Base-by-base conservation (phyloP, 2,888 invertebrate species). In the Therioaphis trifolii region DNA sequence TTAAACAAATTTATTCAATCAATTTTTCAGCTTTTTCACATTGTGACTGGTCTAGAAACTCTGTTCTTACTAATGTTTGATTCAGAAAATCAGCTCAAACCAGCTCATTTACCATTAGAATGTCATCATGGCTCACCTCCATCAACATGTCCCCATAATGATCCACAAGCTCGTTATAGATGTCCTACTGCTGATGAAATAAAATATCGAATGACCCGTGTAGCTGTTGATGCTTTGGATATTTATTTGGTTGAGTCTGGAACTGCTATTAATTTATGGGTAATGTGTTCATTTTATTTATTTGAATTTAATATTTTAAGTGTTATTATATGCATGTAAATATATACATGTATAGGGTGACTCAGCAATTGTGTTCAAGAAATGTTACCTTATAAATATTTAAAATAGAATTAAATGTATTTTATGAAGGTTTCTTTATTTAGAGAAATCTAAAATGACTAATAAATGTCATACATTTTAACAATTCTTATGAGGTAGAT, bases 191-290 rank as follows among this genome's bases (percentile, higher is more conserved):
- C 93, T 0, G 94, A 95, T 87, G 94, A 95, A 86, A 93, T 98
- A 84, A 99, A 98, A 88, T 99, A 99, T 89, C 92, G 94, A 88
- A 95, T 99, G 94, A 94, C 95, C 9, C 91, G 99, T 69, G 91
- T 97, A 2, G 94, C 96, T 0, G 90, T 98, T 49, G 97, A 98
- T 89, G 93, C 95, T 2, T 90, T 99, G 2, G 96, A 98, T 89
- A 91, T 99, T 68, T 96, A 96, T 89, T 89, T 99, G 75, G 95
- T 97, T 69, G 99, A 99, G 89, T 91, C 92, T 52, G 95, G 95
- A 66, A 95, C 96, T 4, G 95, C 96, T 0, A 89, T 97, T 46
- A 96, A 96, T 88, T 90, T 96, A 1, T 96, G 96, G 95, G 92
- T 93, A 87, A 85, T 46, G 3, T 55, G 24, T 63, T 58, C 15